Conservation (phyloP, 1,140 invertebrate species). For the Andricus grossulariae region DNA sequence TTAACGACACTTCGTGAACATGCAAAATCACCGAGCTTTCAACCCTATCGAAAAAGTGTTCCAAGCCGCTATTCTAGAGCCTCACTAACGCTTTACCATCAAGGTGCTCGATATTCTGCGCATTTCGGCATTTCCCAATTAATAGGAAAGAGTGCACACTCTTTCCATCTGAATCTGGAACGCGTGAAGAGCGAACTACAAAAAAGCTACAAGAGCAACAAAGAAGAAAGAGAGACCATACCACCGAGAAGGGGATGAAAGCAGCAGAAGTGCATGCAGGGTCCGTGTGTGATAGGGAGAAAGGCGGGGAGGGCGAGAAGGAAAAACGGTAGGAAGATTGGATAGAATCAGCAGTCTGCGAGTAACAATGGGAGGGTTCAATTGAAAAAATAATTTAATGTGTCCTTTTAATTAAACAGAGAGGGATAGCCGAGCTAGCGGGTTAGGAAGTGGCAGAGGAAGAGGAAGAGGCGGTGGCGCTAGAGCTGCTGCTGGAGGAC, state of each 20-base stretch:
- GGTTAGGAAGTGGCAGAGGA: conserved; percentile 54
- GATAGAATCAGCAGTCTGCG: conserved; percentile 75
- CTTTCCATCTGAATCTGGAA: conserved; percentile 27
- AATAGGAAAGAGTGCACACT: conserved; percentile 26
- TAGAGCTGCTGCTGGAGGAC: conserved; percentile 49
- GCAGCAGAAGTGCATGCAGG: conserved; percentile 23
- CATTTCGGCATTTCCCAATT: conserved; percentile 36
- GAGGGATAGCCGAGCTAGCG: conserved; percentile 63
- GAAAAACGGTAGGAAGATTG: conserved; percentile 65
- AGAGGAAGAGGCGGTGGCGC: conserved; percentile 51
- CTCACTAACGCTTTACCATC: neutral
- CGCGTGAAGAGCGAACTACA: neutral
- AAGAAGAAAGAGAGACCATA: conserved; percentile 11
- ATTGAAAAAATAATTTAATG: conserved; percentile 77
- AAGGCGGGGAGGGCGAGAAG: conserved; percentile 44
- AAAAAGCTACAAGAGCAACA: neutral
- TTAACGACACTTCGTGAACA: too few relatives aligned
- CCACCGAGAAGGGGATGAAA: neutral
- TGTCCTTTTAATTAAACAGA: conserved; percentile 76
- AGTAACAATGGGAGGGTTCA: conserved; percentile 75
- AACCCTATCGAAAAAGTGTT: neutral
- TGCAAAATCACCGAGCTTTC: neutral
- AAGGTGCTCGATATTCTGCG: conserved; percentile 23
- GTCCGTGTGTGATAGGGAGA: conserved; percentile 36
- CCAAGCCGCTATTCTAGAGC: neutral